Evolutionary conservation across 2,797 vertebrate species (phyloP).

Genomic region (Leptodactylus fallax): DNA sequence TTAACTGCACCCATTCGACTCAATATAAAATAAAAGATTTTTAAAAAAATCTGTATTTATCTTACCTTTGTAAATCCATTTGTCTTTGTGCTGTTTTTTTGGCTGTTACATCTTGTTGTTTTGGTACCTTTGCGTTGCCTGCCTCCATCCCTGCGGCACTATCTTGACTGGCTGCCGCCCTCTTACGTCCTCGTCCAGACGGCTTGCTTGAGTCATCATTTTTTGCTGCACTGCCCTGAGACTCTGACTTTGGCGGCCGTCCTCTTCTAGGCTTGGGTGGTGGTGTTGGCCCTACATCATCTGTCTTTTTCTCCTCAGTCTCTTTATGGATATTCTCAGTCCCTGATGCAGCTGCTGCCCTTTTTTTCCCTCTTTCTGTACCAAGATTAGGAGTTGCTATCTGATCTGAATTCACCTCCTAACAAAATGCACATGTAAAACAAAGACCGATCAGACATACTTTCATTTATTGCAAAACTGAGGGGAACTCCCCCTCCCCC

Average conservation of each 20-base stretch:
- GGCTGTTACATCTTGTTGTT: constrained; percentile 81
- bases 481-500: too few relatives aligned
- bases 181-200: constrained; percentile 89
- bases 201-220: constrained; percentile 78
- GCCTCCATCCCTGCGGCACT: constrained; percentile 81
- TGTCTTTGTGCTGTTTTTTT: constrained; percentile 93
- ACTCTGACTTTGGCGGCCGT: constrained; percentile 87
- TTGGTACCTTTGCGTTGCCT: constrained; percentile 92
- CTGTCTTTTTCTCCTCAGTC: constrained; percentile 77
- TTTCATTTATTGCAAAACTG: too few relatives aligned
- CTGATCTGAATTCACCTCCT: constrained; percentile 77
- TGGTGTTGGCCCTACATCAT: constrained; percentile 78
- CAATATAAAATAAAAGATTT: too few relatives aligned
- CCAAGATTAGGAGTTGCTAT: constrained; percentile 78
- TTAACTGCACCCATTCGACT: too few relatives aligned
- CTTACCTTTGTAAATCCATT: constrained; percentile 96
- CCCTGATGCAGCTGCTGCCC: constrained; percentile 77
- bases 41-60: neutral
- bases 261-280: constrained; percentile 89
- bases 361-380: constrained; percentile 81
- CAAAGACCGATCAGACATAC: too few relatives aligned
- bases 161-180: constrained; percentile 82
- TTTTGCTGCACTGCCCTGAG: constrained; percentile 78
- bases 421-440: neutral
- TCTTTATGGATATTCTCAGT: constrained; percentile 84